Evolutionary conservation across 2,888 invertebrate species (phyloP).

Genomic region (Caenorhabditis japonica): DNA sequence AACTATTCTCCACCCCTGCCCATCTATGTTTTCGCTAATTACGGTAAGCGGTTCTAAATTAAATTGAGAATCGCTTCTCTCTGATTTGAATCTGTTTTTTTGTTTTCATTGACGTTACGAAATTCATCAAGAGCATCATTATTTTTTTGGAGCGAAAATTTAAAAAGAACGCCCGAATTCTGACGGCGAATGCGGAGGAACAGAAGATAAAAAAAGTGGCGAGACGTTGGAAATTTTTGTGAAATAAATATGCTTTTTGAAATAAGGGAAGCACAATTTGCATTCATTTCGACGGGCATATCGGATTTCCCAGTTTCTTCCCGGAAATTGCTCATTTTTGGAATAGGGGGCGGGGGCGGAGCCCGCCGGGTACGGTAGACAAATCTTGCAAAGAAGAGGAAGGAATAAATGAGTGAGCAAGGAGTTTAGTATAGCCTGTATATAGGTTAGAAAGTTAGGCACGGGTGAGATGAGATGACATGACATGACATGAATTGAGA

Average conservation of each 20-base stretch:
- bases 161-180: background rate
- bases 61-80: slow-evolving; percentile 26
- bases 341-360: slow-evolving; percentile 10
- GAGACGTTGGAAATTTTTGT: slow-evolving; percentile 8
- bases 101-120: slow-evolving; percentile 6
- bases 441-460: no score
- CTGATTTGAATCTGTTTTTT: slow-evolving; percentile 38
- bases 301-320: slow-evolving; percentile 21
- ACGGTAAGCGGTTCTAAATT: slow-evolving; percentile 42
- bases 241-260: slow-evolving; percentile 34
- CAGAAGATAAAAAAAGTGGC: slow-evolving; percentile 3
- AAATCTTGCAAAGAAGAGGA: background rate
- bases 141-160: background rate
- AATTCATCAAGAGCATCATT: no score
- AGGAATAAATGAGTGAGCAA: slow-evolving; percentile 8
- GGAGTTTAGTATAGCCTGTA: no score
- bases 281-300: slow-evolving; percentile 32
- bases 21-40: slow-evolving; percentile 35
- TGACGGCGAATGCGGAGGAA: slow-evolving; percentile 6
- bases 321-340: slow-evolving; percentile 41
- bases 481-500: no score
- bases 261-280: slow-evolving; percentile 34
- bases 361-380: slow-evolving; percentile 7
- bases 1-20: slow-evolving; percentile 2
- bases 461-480: no score